These are phyloP conservation scores for Eurypyga helias DNA, from an alignment of 2,113 vertebrate species.

Conservation along the genomic window DNA sequence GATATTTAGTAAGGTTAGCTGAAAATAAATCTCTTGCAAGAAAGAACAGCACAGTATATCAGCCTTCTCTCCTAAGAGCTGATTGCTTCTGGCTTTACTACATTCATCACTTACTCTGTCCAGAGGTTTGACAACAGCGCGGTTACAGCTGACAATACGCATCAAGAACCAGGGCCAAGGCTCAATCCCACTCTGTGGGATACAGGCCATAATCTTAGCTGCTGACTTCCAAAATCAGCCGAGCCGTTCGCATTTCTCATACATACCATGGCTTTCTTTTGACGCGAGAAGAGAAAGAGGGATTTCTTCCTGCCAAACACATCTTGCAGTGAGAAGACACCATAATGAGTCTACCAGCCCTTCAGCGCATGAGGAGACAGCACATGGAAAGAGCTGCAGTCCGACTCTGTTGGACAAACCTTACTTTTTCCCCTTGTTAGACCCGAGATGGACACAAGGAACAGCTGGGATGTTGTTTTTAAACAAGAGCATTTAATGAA, in stretches of 20 bases:
- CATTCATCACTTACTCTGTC: neutral
- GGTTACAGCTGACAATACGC: neutral
- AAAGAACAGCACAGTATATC: neutral
- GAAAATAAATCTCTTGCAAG: neutral
- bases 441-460: neutral
- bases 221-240: neutral
- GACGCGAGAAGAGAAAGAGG: neutral
- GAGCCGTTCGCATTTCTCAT: neutral
- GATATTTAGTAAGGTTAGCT: neutral
- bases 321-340: neutral
- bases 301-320: neutral
- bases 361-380: neutral
- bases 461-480: neutral
- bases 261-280: neutral
- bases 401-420: neutral
- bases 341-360: constrained; percentile 13
- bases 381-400: neutral
- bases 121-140: neutral
- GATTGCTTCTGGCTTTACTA: neutral
- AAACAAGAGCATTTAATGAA: neutral
- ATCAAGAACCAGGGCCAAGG: neutral
- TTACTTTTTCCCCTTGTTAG: neutral
- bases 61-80: neutral
- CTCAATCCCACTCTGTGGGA: neutral
- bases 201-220: neutral